Evolutionary conservation across 2,888 invertebrate genomes (phyloP), one percentile per base, ranked within the genome.

Genomic region (Rugalucina vietnamica): DNA sequence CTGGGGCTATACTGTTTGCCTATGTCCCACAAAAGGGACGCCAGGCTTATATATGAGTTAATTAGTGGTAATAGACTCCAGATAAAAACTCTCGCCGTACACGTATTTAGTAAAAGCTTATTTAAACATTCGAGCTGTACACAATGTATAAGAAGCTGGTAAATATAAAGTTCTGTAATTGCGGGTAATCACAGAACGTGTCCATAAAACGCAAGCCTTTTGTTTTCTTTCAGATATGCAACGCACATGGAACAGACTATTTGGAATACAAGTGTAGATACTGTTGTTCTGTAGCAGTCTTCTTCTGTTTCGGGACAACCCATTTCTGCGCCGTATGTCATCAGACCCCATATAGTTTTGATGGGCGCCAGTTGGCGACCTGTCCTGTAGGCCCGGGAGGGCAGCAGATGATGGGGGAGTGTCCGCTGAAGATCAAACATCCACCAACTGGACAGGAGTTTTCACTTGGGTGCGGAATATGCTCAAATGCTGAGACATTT

Each of bases 271-370:
- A 99, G 95, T 99, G 99, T 95, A 97, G 99, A 71, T 99, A 98
- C 95, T 99, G 99, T 95, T 99, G 99, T 95, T 98, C 99, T 60
- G 98, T 99, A 83, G 99, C 99, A 0, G 98, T 99, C n/a, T 99
- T 98, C 95, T 99, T 99, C 95, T 99, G 99, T 95, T 99, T 99
- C 95, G 99, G 99, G 76, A 98, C 98, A 0, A 99, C 99, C 0
- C 99, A 99, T 95, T 99, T 99, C 95, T 99, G 99, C 95, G 98
- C 98, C 95, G 97, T 98, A 0, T 99, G 99, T 93, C 99, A 99
- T 95, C 98, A 98, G 92, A 98, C 99, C 95, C 99, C 99, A 95
- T 98, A 98, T 94, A 96, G 98, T 32, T 97, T 99, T 89, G 98
- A 98, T 57, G 97, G 97, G 94, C 97, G 98, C 91, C 60, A 3